Conservation (phyloP, 2,888 invertebrate genomes). For the Lydus trimaculatus region DNA sequence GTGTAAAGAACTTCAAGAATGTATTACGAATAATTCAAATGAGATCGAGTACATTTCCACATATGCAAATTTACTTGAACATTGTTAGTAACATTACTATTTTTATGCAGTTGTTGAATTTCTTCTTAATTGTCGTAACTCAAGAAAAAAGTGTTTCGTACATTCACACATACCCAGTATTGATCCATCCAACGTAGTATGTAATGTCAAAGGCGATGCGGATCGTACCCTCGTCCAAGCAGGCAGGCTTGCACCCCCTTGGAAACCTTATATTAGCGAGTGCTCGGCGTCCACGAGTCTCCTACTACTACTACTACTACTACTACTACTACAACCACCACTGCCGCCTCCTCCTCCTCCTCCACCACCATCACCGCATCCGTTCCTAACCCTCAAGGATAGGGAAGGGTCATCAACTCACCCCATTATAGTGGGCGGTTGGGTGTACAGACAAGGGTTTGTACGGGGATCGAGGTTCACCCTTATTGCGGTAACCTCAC, state of each 20-base stretch:
- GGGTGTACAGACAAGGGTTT: constrained; percentile 42
- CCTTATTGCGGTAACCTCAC: constrained; percentile 35
- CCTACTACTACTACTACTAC: constrained; percentile 24
- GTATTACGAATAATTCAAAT: background rate
- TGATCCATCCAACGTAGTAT: constrained; percentile 32
- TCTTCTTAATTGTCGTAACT: background rate
- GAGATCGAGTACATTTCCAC: background rate
- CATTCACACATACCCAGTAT: constrained; percentile 19
- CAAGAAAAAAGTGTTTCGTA: background rate
- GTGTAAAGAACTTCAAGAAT: background rate
- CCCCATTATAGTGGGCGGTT: constrained; percentile 32
- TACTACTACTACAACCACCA: constrained; percentile 25
- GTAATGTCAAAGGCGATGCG: constrained; percentile 36
- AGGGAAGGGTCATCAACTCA: constrained; percentile 43
- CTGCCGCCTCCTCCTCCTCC: constrained; percentile 17
- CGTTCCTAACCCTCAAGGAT: constrained; percentile 38
- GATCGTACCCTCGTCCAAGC: constrained; percentile 41
- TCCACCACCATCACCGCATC: constrained; percentile 31
- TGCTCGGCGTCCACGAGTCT: constrained; percentile 39
- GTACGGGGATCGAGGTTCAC: constrained; percentile 34
- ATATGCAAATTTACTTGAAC: background rate
- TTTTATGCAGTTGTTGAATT: background rate
- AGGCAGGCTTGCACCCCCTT: constrained; percentile 45
- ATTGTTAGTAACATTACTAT: background rate
- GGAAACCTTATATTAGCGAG: constrained; percentile 47